These are phyloP conservation scores for Creontiades dilutus DNA, from an alignment of 2,888 invertebrate genomes.

Conservation along the genomic window DNA sequence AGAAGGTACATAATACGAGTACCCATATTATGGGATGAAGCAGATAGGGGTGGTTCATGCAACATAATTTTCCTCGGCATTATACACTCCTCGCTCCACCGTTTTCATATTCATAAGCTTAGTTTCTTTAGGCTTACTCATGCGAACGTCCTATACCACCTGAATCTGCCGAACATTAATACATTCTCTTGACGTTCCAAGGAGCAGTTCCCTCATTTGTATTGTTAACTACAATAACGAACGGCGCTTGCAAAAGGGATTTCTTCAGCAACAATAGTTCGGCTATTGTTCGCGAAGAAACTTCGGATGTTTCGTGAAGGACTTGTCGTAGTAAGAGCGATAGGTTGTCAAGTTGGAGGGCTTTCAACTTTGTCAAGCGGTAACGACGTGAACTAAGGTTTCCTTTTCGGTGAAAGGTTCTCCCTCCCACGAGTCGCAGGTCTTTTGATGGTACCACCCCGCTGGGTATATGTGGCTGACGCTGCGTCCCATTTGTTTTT, in stretches of 20 bases:
- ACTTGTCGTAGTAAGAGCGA: conserved; percentile 2
- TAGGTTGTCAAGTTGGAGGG: conserved; percentile 32
- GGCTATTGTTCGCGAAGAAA: conserved; percentile 1
- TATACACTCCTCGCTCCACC: too few species aligned
- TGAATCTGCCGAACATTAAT: neutral
- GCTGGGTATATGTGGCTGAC: conserved; percentile 22
- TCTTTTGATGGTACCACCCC: neutral
- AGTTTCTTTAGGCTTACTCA: too few species aligned
- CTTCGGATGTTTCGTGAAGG: neutral
- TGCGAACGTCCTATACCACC: too few species aligned
- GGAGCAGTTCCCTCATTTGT: neutral
- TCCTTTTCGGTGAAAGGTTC: conserved; percentile 26
- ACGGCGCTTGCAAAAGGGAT: neutral
- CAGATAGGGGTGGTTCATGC: too few species aligned
- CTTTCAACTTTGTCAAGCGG: conserved; percentile 42
- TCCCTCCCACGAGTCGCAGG: neutral
- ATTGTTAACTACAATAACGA: conserved; percentile 14
- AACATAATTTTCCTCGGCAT: too few species aligned
- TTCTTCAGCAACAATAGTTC: conserved; percentile 8
- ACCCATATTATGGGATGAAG: too few species aligned
- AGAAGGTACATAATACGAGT: too few species aligned
- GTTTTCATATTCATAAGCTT: too few species aligned
- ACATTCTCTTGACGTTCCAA: neutral
- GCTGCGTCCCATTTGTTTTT: conserved; percentile 20
- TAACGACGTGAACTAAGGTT: conserved; percentile 39